Evolutionary conservation across 2,888 invertebrate genomes (phyloP).

Genomic region (Drosophila tanythrix): DNA sequence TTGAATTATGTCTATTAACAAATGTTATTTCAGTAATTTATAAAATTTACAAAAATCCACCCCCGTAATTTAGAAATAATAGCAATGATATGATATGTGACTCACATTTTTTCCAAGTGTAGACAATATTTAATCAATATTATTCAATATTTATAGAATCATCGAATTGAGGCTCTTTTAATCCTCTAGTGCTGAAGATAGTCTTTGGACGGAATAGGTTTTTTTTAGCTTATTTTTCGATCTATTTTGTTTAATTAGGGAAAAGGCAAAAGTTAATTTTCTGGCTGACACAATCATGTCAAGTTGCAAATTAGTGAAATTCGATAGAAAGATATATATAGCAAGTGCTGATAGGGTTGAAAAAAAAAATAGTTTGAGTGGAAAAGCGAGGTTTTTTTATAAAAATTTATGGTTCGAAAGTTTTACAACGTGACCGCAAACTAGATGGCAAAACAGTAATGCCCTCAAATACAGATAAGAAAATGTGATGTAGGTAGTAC

Average conservation of each 20-base stretch:
- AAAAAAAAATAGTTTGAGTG: no score
- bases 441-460: background rate
- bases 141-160: background rate
- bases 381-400: background rate
- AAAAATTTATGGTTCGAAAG: background rate
- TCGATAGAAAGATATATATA: background rate
- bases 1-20: background rate
- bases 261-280: background rate
- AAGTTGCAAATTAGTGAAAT: background rate
- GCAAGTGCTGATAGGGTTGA: background rate
- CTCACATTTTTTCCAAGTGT: background rate
- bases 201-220: background rate
- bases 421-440: background rate
- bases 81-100: background rate
- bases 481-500: slow-evolving; percentile 50
- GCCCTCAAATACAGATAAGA: slow-evolving; percentile 29
- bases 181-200: background rate
- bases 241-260: background rate
- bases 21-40: background rate
- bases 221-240: background rate
- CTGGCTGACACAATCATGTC: background rate
- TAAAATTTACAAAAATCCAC: background rate
- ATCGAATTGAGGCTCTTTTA: background rate
- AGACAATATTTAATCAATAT: background rate
- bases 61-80: background rate